Evolutionary conservation across 2,797 vertebrate genomes (phyloP).

Genomic region (Danio aesculapii): DNA sequence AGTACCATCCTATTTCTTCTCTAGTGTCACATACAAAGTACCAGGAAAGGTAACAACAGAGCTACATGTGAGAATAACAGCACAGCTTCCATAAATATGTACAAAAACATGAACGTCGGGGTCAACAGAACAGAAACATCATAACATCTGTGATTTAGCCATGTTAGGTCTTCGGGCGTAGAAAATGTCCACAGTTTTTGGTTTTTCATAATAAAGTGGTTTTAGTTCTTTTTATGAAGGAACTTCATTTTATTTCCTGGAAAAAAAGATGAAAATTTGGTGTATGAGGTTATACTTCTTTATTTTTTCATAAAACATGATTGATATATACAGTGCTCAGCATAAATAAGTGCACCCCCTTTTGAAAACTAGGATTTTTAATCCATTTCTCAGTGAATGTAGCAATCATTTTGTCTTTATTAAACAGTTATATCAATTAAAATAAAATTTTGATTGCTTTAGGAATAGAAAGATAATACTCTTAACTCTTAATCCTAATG

Average conservation of each 20-base stretch:
- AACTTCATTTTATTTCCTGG: conserved; percentile 99
- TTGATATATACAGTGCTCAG: too few relatives aligned
- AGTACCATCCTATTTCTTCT: conserved; percentile 84
- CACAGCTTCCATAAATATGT: conserved; percentile 89
- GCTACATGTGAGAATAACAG: conserved; percentile 79
- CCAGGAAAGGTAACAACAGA: conserved; percentile 81
- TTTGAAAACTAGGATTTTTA: too few relatives aligned
- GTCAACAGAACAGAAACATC: conserved; percentile 35
- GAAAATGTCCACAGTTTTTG: conserved; percentile 47
- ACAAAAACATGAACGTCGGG: conserved; percentile 76
- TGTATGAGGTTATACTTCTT: neutral
- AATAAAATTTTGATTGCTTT: too few relatives aligned
- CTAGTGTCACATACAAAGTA: conserved; percentile 85
- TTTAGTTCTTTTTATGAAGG: conserved; percentile 98
- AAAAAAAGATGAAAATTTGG: conserved; percentile 32
- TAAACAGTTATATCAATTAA: too few relatives aligned
- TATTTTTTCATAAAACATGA: neutral
- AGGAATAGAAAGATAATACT: too few relatives aligned
- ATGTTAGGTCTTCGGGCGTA: conserved; percentile 51
- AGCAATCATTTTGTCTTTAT: too few relatives aligned
- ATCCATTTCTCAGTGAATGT: too few relatives aligned
- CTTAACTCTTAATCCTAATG: too few relatives aligned
- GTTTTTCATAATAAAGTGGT: conserved; percentile 59
- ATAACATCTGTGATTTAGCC: conserved; percentile 55
- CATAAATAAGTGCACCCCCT: too few relatives aligned